These are phyloP conservation scores for Papilio polyxenes DNA, from an alignment of 1,140 invertebrate genomes.

Conservation along the genomic window DNA sequence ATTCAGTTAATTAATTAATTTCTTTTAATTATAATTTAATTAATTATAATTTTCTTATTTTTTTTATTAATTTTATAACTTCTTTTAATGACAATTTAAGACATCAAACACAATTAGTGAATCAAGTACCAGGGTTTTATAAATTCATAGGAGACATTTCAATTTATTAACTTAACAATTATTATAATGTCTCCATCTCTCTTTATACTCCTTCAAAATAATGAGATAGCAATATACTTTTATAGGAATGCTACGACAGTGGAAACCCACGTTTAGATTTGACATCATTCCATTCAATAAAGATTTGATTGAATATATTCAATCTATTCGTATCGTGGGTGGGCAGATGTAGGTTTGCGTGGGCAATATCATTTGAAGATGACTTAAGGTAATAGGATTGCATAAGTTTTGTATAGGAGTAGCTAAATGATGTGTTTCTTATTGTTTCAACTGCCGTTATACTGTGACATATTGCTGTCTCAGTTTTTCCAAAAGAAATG, in stretches of 20 bases:
- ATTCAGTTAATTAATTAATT: too few species aligned
- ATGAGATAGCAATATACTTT: not conserved
- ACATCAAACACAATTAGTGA: not conserved
- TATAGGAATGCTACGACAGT: not conserved
- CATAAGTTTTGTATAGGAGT: not conserved
- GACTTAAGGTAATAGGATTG: not conserved
- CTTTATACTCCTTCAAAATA: not conserved
- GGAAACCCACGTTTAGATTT: not conserved
- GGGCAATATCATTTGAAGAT: not conserved
- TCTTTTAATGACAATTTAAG: too few species aligned
- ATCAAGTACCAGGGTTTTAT: not conserved
- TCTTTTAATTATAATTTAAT: too few species aligned
- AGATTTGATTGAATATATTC: not conserved
- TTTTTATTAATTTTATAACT: too few species aligned
- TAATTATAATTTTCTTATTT: too few species aligned
- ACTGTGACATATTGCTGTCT: not conserved
- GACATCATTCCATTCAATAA: not conserved
- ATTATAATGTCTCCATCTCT: not conserved
- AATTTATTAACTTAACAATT: not conserved
- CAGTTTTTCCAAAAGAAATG: too few species aligned
- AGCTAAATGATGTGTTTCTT: too few species aligned
- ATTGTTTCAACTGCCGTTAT: too few species aligned
- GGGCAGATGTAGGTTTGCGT: not conserved
- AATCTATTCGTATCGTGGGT: slow-evolving; percentile 1
- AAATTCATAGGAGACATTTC: not conserved